Percentiles rank a stretch among this genome's conserved stretches.
Evolutionary conservation across 1,140 invertebrate genomes (phyloP).

Genomic region (Oncopodura yosiiana): DNA sequence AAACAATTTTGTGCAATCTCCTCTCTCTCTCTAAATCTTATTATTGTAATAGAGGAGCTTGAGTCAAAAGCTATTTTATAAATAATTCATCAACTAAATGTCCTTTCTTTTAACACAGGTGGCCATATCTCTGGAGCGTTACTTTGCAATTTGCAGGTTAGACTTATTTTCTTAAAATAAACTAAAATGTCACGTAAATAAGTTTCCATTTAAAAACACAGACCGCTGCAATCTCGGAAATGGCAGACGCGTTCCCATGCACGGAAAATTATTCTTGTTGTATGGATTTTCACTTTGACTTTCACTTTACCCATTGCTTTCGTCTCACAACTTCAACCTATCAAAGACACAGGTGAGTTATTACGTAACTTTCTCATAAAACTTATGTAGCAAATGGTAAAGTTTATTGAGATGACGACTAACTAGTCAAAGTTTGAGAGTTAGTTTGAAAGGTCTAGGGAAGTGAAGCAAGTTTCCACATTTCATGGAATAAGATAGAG

Average conservation of each 20-base stretch:
- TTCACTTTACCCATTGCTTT: conserved; percentile 55
- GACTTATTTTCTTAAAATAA: background rate
- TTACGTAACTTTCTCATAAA: background rate
- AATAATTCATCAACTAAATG: no score
- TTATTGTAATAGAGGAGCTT: no score
- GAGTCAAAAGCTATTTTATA: no score
- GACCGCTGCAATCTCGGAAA: conserved; percentile 49
- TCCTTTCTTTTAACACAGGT: conserved; percentile 60
- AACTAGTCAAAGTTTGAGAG: no score
- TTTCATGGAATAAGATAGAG: no score
- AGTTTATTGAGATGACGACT: no score
- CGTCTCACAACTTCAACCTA: conserved; percentile 52
- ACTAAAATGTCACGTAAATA: conserved; percentile 42
- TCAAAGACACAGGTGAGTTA: conserved; percentile 43
- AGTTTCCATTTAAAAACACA: no score
- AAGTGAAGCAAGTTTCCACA: no score
- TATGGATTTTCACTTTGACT: conserved; percentile 46
- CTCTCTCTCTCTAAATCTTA: no score
- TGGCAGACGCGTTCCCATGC: conserved; percentile 59
- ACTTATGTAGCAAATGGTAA: no score
- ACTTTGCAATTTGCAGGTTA: conserved; percentile 56
- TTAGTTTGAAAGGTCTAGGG: no score
- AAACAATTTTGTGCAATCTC: no score
- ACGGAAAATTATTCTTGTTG: conserved; percentile 47
- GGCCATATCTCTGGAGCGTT: conserved; percentile 57